A percentile compares a stretch with the other conserved stretches of the same genome.
Conservation (phyloP, 2,797 vertebrate genomes). For the Hypotaenidia philippensis region DNA sequence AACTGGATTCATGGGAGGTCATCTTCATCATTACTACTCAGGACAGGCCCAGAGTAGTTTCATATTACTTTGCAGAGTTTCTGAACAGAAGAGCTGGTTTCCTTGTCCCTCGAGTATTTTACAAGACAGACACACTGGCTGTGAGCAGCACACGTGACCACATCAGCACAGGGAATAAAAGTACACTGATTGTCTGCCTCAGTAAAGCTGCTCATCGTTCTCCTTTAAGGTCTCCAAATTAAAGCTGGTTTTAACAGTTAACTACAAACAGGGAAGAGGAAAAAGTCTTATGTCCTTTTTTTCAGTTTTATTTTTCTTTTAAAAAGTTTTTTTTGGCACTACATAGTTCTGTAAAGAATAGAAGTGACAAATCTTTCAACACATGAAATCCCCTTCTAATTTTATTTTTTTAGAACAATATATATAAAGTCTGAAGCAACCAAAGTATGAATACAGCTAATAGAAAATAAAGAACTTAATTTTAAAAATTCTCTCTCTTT, state of each 20-base stretch:
- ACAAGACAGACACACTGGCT: not conserved
- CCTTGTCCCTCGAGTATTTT: not conserved
- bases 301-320: slow-evolving; percentile 82
- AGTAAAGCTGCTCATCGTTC: not conserved
- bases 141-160: not conserved
- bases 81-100: not conserved
- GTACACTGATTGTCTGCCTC: not conserved
- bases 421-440: slow-evolving; percentile 91
- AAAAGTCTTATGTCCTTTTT: slow-evolving; percentile 63
- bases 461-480: slow-evolving; percentile 99
- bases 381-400: slow-evolving; percentile 94
- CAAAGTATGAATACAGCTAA: slow-evolving; percentile 97
- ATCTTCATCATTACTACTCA: not conserved
- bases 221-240: not conserved
- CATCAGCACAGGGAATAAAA: not conserved
- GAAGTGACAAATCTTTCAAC: slow-evolving; percentile 90
- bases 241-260: not conserved
- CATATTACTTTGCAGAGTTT: not conserved
- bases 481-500: slow-evolving; percentile 91
- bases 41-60: not conserved
- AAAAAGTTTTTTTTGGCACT: slow-evolving; percentile 91
- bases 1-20: not conserved
- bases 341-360: slow-evolving; percentile 89
- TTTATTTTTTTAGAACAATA: slow-evolving; percentile 88
- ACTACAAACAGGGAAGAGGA: slow-evolving; percentile 68